Conservation (phyloP, 2,888 invertebrate genomes). For the Proisotoma minuta region DNA sequence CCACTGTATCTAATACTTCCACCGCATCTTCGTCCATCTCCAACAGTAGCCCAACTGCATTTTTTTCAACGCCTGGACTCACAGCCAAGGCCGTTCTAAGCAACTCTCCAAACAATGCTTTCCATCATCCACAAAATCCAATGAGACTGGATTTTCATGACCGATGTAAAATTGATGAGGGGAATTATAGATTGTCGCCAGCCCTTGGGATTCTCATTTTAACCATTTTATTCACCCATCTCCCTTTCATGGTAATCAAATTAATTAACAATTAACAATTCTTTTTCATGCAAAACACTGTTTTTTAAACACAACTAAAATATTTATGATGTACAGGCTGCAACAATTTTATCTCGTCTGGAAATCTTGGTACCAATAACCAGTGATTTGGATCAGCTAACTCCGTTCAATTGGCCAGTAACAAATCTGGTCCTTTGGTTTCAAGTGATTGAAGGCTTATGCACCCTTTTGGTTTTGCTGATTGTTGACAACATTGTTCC, state of each 20-base stretch:
- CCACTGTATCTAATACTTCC: slow-evolving; percentile 36
- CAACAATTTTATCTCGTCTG: slow-evolving; percentile 33
- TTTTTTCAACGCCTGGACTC: slow-evolving; percentile 39
- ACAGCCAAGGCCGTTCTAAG: slow-evolving; percentile 39
- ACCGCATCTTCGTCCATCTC: slow-evolving; percentile 41
- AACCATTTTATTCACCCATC: slow-evolving; percentile 38
- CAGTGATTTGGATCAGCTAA: slow-evolving; percentile 13
- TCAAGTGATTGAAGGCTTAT: slow-evolving; percentile 35
- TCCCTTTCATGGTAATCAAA: slow-evolving; percentile 29
- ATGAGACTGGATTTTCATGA: slow-evolving; percentile 23
- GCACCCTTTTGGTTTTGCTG: slow-evolving; percentile 30
- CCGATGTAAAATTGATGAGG: slow-evolving; percentile 21
- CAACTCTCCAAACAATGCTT: slow-evolving; percentile 25
- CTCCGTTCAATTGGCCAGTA: slow-evolving; percentile 35
- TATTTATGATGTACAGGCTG: slow-evolving; percentile 23
- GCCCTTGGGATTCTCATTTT: slow-evolving; percentile 35
- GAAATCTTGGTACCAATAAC: slow-evolving; percentile 14
- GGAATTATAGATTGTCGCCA: slow-evolving; percentile 30
- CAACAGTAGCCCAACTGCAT: slow-evolving; percentile 30
- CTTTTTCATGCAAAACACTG: neutral
- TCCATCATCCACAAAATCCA: slow-evolving; percentile 13
- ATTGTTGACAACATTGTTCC: slow-evolving; percentile 38
- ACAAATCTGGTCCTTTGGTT: slow-evolving; percentile 37
- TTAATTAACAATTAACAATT: neutral
- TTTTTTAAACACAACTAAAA: neutral